Base-by-base conservation (phyloP, 2,888 invertebrate genomes). In the Coelopa pilipes region DNA sequence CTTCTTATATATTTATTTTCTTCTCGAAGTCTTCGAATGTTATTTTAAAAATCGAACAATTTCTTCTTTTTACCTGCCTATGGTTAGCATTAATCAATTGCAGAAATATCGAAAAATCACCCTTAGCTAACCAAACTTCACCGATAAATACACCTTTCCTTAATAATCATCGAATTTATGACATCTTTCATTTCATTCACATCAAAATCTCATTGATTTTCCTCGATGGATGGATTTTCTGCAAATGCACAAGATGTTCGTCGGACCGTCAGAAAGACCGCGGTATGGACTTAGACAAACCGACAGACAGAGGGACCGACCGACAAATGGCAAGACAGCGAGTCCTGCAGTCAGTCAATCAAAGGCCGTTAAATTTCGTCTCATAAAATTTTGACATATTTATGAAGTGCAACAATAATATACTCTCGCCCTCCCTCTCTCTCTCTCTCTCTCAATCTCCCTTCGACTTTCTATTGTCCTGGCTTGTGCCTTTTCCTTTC, bases 321-420 rank as follows among this genome's bases (percentile, higher is more conserved):
- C 9, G 21, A 15, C 55, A 9, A 65, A 45, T 65, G 60, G 17
- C 21, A 19, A 24, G 53, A 47, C 17, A 24, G 15, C 11, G 17
- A 17, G 17, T 15, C n/a, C 68, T 17, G 15, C 68, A 55, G 72
- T 74, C 60, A 68, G 70, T 73, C 75, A 67, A 75, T 69, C 72
- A 72, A 63, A 72, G 57, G 76, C 78, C 69, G 70, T 76, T 74
- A 82, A 82, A 66, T 13, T 11, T 45, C 13, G 15, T 21, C 49
- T 71, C 57, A 71, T 71, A 71, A 71, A 76, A 71, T 80, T 83
- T 83, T 83, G 83, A 83, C 83, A 83, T 83, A 78, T 83, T 83
- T 83, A 83, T 83, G 83, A 83, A 83, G 83, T 83, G 83, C 77
- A 74, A 81, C 80, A 82, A 82, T 77, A 74, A 50, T 49, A 73